Percentiles rank a stretch among this genome's conserved stretches.
Conservation (phyloP, 2,888 invertebrate genomes). For the Trichogramma dendrolimi region DNA sequence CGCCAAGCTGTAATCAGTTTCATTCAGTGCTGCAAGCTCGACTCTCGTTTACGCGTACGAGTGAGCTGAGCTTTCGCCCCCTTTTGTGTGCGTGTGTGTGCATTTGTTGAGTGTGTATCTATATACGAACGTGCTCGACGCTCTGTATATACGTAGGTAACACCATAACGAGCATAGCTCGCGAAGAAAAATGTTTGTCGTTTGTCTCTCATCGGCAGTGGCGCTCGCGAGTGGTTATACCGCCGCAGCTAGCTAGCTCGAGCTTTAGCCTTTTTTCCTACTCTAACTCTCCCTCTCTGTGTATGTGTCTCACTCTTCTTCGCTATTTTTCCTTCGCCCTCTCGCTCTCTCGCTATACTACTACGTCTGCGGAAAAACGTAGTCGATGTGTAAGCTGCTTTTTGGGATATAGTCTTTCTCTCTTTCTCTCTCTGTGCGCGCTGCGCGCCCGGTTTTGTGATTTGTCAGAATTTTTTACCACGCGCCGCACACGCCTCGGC, state of each 20-base stretch:
- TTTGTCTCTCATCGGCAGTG: constrained; percentile 22
- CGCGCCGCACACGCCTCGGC: not conserved
- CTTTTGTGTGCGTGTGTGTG: not conserved
- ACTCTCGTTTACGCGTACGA: constrained; percentile 6
- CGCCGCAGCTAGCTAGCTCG: no score
- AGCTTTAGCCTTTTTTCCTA: no score
- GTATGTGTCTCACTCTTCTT: no score
- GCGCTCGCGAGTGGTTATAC: not conserved
- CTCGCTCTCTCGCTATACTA: not conserved
- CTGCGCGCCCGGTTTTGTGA: constrained; percentile 7
- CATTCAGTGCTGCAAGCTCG: constrained; percentile 16
- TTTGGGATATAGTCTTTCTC: not conserved
- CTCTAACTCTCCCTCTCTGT: no score
- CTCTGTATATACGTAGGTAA: no score
- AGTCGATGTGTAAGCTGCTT: no score
- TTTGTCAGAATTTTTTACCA: constrained; percentile 21
- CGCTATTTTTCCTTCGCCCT: not conserved
- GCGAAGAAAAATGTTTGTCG: constrained; percentile 24
- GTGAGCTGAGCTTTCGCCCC: constrained; percentile 7
- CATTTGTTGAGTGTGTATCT: not conserved
- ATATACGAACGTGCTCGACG: not conserved
- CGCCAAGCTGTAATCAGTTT: constrained; percentile 13
- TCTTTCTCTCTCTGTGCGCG: not conserved
- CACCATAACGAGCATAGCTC: constrained; percentile 9
- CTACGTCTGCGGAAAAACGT: no score